phyloP scores from a whole-genome alignment of 2,113 vertebrate genomes.

The Aix galericulata region DNA sequence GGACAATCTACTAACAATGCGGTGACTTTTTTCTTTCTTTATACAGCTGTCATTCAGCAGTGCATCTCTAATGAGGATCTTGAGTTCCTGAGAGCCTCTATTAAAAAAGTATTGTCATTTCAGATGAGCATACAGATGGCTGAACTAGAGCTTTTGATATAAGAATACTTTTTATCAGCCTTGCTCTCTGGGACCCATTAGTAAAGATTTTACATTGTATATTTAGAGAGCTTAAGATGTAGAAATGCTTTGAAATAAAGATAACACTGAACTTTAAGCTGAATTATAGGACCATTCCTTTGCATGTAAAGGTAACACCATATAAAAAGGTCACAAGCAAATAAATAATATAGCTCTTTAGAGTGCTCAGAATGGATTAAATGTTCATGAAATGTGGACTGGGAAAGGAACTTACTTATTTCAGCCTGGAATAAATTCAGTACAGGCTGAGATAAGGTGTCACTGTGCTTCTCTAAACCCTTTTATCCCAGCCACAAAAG shows the following conservation, averaged over 20 bases:
- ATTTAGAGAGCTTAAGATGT: background rate
- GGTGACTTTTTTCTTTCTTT: background rate
- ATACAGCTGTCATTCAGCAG: background rate
- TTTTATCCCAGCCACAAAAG: background rate
- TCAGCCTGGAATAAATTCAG: background rate
- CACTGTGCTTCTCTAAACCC: background rate
- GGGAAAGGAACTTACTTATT: background rate
- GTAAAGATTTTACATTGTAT: background rate
- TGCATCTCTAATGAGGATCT: background rate
- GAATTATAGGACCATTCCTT: background rate
- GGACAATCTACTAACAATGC: background rate
- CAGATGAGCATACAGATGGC: background rate
- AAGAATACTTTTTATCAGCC: background rate
- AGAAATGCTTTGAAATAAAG: background rate
- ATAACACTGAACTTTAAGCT: background rate
- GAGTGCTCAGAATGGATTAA: background rate
- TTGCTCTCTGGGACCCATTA: conserved; percentile 1
- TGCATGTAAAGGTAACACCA: background rate
- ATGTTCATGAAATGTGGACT: background rate
- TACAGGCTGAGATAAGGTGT: background rate
- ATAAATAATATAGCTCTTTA: background rate
- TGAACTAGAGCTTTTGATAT: background rate
- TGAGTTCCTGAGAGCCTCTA: background rate
- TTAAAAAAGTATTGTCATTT: background rate
- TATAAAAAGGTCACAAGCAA: background rate